Percentiles rank a stretch among this genome's conserved stretches.
These are phyloP conservation scores for Lepidostoma basale DNA, from an alignment of 1,140 invertebrate species.

Conservation along the genomic window DNA sequence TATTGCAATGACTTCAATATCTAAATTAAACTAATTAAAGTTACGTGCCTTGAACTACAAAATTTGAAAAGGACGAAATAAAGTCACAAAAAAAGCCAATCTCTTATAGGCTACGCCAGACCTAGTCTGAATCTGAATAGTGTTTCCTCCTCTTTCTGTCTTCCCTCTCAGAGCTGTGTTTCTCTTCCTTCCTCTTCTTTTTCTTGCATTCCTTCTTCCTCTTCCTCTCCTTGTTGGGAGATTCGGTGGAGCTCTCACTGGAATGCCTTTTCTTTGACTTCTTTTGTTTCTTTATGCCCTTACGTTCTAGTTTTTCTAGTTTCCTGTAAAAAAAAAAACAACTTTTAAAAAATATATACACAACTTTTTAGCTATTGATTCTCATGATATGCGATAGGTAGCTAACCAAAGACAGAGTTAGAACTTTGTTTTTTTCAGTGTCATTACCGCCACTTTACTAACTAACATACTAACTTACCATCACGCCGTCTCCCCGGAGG, in stretches of 20 bases:
- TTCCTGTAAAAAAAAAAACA: conserved; percentile 62
- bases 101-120: no score
- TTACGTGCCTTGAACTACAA: no score
- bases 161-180: conserved; percentile 35
- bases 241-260: conserved; percentile 37
- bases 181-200: conserved; percentile 44
- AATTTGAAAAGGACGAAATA: no score
- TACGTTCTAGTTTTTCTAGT: conserved; percentile 77
- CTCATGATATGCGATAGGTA: no score
- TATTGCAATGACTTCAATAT: no score
- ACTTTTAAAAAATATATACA: not conserved
- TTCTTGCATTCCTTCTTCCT: conserved; percentile 47
- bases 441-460: no score
- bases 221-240: conserved; percentile 44
- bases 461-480: no score
- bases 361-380: not conserved
- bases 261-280: conserved; percentile 52
- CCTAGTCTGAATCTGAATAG: conserved; percentile 1
- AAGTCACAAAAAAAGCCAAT: no score
- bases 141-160: conserved; percentile 29
- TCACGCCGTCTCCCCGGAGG: no score
- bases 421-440: no score
- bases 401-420: not conserved
- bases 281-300: conserved; percentile 64
- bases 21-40: no score